A percentile compares a stretch with the other conserved stretches of the same genome.
Evolutionary conservation across 1,140 invertebrate genomes (phyloP).

Genomic region (Brachionus rotundiformis): DNA sequence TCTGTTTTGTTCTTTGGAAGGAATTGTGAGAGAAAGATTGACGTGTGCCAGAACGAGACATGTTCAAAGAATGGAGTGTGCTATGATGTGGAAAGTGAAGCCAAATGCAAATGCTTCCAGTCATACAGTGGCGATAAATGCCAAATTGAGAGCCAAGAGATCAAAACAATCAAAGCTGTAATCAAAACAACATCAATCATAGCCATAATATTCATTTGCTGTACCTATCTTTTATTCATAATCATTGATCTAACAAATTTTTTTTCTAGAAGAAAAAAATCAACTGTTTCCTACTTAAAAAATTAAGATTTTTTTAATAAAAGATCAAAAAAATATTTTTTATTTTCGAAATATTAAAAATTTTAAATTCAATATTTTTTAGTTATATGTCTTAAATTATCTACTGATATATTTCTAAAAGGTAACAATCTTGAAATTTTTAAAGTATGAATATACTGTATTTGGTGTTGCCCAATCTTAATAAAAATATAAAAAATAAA

Average conservation of each 20-base stretch:
- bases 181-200: constrained; percentile 11
- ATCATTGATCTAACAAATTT: background rate
- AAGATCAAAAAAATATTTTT: no score
- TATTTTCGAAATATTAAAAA: no score
- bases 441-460: constrained; percentile 39
- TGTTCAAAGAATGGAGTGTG: constrained; percentile 42
- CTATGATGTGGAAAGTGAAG: background rate
- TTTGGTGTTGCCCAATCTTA: constrained; percentile 41
- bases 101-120: constrained; percentile 36
- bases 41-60: constrained; percentile 24
- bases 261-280: background rate
- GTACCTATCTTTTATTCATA: background rate
- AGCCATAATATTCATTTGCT: background rate
- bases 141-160: constrained; percentile 1
- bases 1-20: background rate
- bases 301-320: no score
- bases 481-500: background rate
- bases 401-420: no score
- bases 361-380: background rate
- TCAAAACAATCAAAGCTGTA: background rate
- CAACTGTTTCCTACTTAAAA: no score
- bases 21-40: background rate
- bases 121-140: constrained; percentile 12
- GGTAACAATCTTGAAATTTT: constrained; percentile 25
- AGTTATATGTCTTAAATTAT: no score